Conservation (phyloP, 1,140 invertebrate genomes). For the Microplitis demolitor region DNA sequence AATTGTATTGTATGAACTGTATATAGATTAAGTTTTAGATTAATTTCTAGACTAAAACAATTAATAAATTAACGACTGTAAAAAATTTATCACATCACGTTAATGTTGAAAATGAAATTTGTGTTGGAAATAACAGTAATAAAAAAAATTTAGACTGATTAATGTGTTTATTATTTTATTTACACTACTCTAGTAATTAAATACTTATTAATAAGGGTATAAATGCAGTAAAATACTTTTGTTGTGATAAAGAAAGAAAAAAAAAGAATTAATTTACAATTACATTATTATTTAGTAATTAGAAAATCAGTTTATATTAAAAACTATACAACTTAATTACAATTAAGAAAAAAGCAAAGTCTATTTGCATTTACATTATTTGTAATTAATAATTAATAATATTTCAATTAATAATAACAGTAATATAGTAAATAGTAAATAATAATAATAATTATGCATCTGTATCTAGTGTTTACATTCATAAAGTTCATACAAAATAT, state of each 20-base stretch:
- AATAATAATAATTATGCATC: neutral
- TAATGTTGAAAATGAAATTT: neutral
- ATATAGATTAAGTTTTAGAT: neutral
- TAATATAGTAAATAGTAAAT: neutral
- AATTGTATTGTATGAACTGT: neutral
- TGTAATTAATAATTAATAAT: no score
- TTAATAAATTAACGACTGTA: neutral
- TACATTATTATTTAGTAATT: no score
- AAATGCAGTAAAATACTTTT: no score
- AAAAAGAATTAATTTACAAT: no score
- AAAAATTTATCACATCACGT: neutral
- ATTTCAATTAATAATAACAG: neutral
- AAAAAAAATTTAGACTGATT: neutral
- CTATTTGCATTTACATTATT: no score
- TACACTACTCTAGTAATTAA: no score
- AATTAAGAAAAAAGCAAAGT: no score
- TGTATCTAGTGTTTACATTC: neutral
- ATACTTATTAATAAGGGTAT: no score
- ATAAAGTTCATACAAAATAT: slow-evolving; percentile 20
- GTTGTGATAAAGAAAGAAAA: no score
- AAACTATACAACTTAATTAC: no score
- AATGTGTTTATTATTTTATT: no score
- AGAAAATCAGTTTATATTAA: no score
- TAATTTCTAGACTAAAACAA: neutral
- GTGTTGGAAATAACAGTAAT: neutral